These are phyloP conservation scores for Montipora capricornis DNA, from an alignment of 64 coral and sea anemone genomes.

Conservation along the genomic window DNA sequence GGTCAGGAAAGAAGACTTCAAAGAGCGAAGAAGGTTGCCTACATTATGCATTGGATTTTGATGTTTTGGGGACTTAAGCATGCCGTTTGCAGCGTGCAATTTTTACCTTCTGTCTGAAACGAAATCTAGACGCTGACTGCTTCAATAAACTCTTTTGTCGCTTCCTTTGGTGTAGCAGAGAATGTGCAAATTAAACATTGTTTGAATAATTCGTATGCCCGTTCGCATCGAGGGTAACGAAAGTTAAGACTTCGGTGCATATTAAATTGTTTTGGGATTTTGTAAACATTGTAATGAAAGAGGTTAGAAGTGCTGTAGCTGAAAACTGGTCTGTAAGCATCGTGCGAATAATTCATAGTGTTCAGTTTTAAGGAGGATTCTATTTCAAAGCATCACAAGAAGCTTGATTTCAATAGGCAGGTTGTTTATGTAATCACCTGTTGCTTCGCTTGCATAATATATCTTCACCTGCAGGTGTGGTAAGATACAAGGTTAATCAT, in stretches of 20 bases:
- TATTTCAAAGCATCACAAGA: background rate
- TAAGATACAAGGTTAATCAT: too few relatives aligned
- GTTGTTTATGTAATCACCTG: conserved; percentile 10
- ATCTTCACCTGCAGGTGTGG: background rate
- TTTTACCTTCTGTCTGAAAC: background rate
- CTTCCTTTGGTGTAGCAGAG: background rate
- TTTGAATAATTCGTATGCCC: background rate
- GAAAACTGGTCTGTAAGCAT: too few relatives aligned
- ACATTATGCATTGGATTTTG: background rate
- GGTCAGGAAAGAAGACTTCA: background rate
- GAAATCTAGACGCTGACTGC: background rate
- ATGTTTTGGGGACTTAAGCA: background rate
- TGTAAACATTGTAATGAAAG: background rate
- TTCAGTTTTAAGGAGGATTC: background rate
- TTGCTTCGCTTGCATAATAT: background rate
- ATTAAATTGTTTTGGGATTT: background rate
- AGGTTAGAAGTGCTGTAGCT: too few relatives aligned
- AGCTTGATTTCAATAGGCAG: conserved; percentile 30
- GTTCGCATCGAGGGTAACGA: background rate
- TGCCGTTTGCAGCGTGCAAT: background rate
- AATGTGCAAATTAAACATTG: background rate
- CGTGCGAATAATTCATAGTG: background rate
- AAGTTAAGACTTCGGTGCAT: background rate
- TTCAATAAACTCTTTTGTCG: background rate
- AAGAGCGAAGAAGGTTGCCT: too few relatives aligned